phyloP scores from a whole-genome alignment of 2,888 invertebrate genomes.

The Elmis aenea region DNA sequence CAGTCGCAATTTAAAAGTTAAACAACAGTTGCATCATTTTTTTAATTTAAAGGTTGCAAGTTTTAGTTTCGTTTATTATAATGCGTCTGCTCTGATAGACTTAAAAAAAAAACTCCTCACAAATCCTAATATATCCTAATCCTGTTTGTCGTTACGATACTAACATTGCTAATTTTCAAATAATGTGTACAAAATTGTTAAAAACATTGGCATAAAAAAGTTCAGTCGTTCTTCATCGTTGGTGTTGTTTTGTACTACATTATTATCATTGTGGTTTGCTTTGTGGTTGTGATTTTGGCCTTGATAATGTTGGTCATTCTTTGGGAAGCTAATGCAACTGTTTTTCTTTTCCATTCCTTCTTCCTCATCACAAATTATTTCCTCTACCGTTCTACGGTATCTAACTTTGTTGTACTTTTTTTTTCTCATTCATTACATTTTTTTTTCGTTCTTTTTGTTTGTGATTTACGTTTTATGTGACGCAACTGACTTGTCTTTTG shows the following conservation, averaged over 20 bases:
- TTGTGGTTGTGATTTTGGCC: slow-evolving; percentile 16
- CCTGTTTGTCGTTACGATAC: slow-evolving; percentile 3
- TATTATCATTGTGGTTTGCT: slow-evolving; percentile 13
- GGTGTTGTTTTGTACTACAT: too few species aligned
- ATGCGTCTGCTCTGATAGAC: too few species aligned
- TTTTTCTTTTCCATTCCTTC: slow-evolving; percentile 26
- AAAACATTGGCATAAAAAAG: too few species aligned
- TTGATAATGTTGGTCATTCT: slow-evolving; percentile 30
- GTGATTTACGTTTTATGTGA: slow-evolving; percentile 11
- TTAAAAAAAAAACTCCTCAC: too few species aligned
- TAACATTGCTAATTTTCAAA: slow-evolving; percentile 6
- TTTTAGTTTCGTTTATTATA: too few species aligned
- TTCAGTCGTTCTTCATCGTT: too few species aligned
- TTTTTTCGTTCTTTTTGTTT: slow-evolving; percentile 11
- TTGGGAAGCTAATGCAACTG: slow-evolving; percentile 47
- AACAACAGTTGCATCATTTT: too few species aligned
- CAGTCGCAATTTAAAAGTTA: too few species aligned
- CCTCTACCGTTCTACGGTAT: slow-evolving; percentile 7
- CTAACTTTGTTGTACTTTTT: slow-evolving; percentile 8
- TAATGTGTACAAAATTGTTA: too few species aligned
- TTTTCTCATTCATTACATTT: slow-evolving; percentile 1
- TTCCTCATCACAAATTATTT: slow-evolving; percentile 8
- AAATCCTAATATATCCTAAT: slow-evolving; percentile 7
- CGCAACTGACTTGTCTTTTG: too few species aligned
- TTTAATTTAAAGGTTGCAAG: too few species aligned